phyloP scores from a whole-genome alignment of 2,113 vertebrate species.

The Dicentrarchus labrax region DNA sequence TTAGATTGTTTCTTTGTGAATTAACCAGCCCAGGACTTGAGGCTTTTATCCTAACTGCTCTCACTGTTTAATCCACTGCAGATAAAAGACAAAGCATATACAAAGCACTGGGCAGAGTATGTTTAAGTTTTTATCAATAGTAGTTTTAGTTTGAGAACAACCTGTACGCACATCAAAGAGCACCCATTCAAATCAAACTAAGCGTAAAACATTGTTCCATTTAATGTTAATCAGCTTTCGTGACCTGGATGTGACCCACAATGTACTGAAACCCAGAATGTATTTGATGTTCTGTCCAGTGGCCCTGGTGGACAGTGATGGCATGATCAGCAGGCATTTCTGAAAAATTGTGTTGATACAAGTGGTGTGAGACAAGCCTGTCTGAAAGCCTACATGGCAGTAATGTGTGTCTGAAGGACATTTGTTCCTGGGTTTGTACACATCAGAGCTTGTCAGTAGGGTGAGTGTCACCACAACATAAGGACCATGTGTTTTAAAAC shows the following conservation, averaged over 20 bases:
- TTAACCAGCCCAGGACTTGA: background rate
- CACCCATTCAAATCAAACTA: background rate
- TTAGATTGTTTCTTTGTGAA: background rate
- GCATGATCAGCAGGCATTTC: slow-evolving; percentile 1
- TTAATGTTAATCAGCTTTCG: slow-evolving; percentile 1
- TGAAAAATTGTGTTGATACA: slow-evolving; percentile 15
- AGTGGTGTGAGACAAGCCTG: slow-evolving; percentile 6
- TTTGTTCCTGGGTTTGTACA: slow-evolving; percentile 32
- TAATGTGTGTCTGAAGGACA: slow-evolving; percentile 28
- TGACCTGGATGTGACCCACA: slow-evolving; percentile 40
- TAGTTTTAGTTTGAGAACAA: background rate
- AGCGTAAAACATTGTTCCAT: background rate
- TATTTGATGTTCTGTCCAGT: slow-evolving; percentile 5
- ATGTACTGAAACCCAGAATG: background rate
- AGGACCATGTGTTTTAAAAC: slow-evolving; percentile 56
- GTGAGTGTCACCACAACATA: slow-evolving; percentile 37
- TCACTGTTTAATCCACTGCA: background rate
- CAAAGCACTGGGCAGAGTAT: too few relatives aligned
- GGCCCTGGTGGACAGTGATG: slow-evolving; percentile 14
- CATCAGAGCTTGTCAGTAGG: slow-evolving; percentile 11
- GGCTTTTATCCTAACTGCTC: background rate
- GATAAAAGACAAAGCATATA: background rate
- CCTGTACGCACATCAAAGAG: background rate
- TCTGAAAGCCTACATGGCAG: slow-evolving; percentile 23
- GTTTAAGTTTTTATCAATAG: background rate